Evolutionary conservation across 2,888 invertebrate species (phyloP).

Genomic region (Synergus gifuensis): DNA sequence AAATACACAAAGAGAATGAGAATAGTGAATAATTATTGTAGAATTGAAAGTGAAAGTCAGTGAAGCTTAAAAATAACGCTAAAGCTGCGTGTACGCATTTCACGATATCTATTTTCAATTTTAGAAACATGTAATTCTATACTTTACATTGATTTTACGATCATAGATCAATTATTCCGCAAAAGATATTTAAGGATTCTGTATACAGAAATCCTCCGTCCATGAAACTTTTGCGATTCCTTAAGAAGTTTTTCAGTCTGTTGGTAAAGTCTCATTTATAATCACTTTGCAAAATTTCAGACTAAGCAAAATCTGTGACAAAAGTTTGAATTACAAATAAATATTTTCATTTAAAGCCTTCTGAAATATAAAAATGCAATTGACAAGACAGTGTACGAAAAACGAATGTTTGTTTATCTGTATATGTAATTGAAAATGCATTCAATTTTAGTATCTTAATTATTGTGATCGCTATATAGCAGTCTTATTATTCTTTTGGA

Average conservation of each 20-base stretch:
- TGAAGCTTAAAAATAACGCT: neutral
- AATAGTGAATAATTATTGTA: neutral
- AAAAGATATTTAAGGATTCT: neutral
- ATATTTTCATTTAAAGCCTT: neutral
- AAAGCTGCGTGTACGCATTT: neutral
- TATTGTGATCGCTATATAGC: conserved; percentile 14
- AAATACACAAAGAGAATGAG: neutral
- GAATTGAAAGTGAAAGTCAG: neutral
- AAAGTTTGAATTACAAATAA: conserved; percentile 14
- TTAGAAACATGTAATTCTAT: neutral
- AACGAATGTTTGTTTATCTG: neutral
- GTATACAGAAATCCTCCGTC: neutral
- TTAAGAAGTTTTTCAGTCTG: neutral
- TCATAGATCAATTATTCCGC: neutral
- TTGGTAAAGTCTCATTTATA: neutral
- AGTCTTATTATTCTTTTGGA: conserved; percentile 25
- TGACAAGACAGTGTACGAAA: conserved; percentile 12
- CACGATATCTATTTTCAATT: neutral
- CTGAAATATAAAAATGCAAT: conserved; percentile 9
- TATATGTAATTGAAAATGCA: neutral
- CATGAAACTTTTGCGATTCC: neutral
- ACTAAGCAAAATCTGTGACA: neutral
- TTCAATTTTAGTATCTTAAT: neutral
- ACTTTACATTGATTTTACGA: neutral
- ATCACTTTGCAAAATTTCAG: neutral